Conservation (phyloP, 1,140 invertebrate species). For the Metopolophium dirhodum region DNA sequence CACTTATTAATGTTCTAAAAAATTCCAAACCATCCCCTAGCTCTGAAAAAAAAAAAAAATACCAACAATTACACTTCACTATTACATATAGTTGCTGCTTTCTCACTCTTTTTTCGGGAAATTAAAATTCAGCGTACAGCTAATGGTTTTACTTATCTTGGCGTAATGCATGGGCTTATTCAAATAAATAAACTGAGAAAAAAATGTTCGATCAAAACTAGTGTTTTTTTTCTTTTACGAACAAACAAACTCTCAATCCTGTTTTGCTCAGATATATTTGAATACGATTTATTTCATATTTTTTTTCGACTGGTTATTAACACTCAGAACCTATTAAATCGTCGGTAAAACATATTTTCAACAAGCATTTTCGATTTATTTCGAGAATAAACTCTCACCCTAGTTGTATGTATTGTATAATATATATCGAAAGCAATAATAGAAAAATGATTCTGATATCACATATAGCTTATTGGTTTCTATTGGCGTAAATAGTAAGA, state of each 20-base stretch:
- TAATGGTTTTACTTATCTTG: too few species aligned
- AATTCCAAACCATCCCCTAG: too few species aligned
- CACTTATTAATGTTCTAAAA: neutral
- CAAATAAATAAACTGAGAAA: neutral
- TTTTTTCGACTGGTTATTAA: neutral
- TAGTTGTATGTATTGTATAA: neutral
- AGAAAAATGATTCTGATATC: neutral
- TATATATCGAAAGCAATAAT: neutral
- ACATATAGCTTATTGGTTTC: neutral
- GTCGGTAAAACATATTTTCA: neutral
- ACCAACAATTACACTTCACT: too few species aligned
- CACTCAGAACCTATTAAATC: neutral
- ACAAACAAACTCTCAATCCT: neutral
- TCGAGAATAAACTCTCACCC: neutral
- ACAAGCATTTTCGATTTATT: neutral
- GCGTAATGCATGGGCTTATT: too few species aligned
- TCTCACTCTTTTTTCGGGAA: too few species aligned
- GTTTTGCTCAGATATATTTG: neutral
- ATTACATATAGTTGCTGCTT: too few species aligned
- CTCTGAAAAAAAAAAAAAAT: too few species aligned
- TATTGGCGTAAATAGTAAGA: neutral
- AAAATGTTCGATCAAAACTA: neutral
- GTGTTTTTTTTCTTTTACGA: neutral
- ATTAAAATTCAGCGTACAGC: too few species aligned
- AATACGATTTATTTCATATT: neutral